Conservation (phyloP, 2,797 vertebrate genomes). For the Sternotherus odoratus region DNA sequence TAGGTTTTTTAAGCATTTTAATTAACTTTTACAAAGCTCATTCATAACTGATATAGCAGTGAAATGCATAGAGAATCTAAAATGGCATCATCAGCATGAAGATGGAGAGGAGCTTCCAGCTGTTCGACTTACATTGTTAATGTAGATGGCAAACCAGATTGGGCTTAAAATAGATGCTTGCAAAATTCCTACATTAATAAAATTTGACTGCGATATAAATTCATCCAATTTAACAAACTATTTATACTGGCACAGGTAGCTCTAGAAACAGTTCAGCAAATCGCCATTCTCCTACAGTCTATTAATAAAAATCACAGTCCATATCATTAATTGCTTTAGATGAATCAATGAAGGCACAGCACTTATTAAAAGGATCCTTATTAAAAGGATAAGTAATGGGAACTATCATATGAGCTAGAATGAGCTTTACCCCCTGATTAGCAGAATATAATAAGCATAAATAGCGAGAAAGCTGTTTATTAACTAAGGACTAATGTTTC, state of each 20-base stretch:
- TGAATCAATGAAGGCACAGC: constrained; percentile 31
- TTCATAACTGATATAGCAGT: background rate
- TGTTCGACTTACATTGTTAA: background rate
- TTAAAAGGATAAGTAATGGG: background rate
- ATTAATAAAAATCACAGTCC: constrained; percentile 60
- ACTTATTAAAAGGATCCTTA: constrained; percentile 26
- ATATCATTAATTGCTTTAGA: background rate
- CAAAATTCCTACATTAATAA: constrained; percentile 1
- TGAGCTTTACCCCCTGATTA: rapidly evolving
- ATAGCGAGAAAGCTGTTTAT: background rate
- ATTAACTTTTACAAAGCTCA: background rate
- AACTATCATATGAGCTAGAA: constrained; percentile 6
- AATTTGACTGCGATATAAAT: constrained; percentile 1
- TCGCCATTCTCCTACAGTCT: constrained; percentile 42
- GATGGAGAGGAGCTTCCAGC: background rate
- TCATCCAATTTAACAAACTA: background rate
- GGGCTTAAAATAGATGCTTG: background rate
- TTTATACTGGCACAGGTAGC: constrained; percentile 15
- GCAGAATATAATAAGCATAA: constrained; percentile 18
- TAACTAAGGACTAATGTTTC: background rate
- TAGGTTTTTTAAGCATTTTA: background rate
- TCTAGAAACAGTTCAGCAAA: constrained; percentile 13
- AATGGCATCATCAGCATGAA: background rate
- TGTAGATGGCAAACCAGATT: background rate
- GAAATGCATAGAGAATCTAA: background rate